Evolutionary conservation across 2,797 vertebrate species (phyloP), one percentile per base, ranked within the genome.

Genomic region (Sebastes baramenuke): DNA sequence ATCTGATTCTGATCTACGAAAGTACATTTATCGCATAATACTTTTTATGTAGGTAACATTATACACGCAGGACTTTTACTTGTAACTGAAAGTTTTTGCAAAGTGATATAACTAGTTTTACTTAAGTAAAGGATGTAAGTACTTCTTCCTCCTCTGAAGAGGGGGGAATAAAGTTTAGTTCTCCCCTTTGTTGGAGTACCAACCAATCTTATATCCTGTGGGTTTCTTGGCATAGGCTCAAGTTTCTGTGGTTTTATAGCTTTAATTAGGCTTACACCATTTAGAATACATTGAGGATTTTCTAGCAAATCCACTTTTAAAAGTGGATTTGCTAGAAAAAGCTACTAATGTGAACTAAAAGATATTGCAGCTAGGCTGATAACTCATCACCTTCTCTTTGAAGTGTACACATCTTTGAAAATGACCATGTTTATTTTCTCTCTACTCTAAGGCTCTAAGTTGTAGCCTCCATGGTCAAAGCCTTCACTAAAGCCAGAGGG

Each of bases 401-500:
- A 55, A 61, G 20, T 62, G 2, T 24, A 58, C 4, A 62, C 42
- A 56, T 30, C 8, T 4, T 22, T 1, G 20, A 16, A 30, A 25
- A n/a, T 38, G 3, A n/a, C 14, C 0, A 8, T n/a, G 9, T n/a
- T 24, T 83, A 34, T 1, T 38, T 24, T 13, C 8, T 34, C 67
- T 59, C 14, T 8, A 25, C 32, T 49, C 11, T 72, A 42, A 22
- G 2, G 46, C 60, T 67, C 1, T 32, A 46, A 29, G 30, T 62
- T 67, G n/a, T 34, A 24, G 30, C 32, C 49, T 56, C 9, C 27
- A 22, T 29, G 49, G 46, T 55, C 49, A 72, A 66, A 78, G 38
- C n/a, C 13, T n/a, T 59, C 16, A 76, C 24, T 73, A 71, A 69
- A 68, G 65, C 72, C 72, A 66, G 13, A 78, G 67, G 71, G 60